These are phyloP conservation scores for Oreohelix idahoensis DNA, from an alignment of 1,140 invertebrate species.

Conservation along the genomic window DNA sequence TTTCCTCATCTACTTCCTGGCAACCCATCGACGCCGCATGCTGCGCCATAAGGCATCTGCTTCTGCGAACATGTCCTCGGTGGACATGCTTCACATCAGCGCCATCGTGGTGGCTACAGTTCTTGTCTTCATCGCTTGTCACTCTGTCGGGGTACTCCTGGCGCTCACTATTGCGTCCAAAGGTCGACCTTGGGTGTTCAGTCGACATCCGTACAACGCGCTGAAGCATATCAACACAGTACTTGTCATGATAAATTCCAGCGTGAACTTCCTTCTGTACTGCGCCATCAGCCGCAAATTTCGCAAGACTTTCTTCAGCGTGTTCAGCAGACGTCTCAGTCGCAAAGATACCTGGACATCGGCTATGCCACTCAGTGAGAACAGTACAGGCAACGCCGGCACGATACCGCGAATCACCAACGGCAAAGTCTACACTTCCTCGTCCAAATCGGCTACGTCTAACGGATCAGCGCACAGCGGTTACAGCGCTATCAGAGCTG, in stretches of 20 bases:
- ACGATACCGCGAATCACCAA: conserved; percentile 29
- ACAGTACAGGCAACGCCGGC: conserved; percentile 43
- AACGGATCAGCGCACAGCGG: conserved; percentile 22
- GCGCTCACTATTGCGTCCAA: conserved; percentile 51
- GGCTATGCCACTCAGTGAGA: conserved; percentile 47
- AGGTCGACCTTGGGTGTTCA: conserved; percentile 45
- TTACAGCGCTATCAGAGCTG: conserved; percentile 8
- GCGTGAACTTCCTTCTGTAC: conserved; percentile 96
- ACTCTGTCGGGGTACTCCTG: conserved; percentile 70
- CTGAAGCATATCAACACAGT: conserved; percentile 79
- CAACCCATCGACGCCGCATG: conserved; percentile 81
- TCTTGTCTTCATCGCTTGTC: conserved; percentile 89
- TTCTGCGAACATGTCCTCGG: conserved; percentile 31
- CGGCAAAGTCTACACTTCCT: conserved; percentile 43
- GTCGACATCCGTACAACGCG: conserved; percentile 28
- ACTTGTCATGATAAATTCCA: conserved; percentile 93
- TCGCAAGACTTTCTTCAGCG: conserved; percentile 73
- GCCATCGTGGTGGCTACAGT: conserved; percentile 94
- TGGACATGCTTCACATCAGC: conserved; percentile 72
- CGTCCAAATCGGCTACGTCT: conserved; percentile 27
- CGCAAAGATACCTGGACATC: conserved; percentile 46
- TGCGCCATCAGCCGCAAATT: conserved; percentile 97
- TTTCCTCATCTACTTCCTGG: conserved; percentile 86
- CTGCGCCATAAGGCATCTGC: conserved; percentile 43
- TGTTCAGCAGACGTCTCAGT: conserved; percentile 43